Base-by-base conservation (phyloP, 2,113 vertebrate genomes). In the Apodemus speciosus region DNA sequence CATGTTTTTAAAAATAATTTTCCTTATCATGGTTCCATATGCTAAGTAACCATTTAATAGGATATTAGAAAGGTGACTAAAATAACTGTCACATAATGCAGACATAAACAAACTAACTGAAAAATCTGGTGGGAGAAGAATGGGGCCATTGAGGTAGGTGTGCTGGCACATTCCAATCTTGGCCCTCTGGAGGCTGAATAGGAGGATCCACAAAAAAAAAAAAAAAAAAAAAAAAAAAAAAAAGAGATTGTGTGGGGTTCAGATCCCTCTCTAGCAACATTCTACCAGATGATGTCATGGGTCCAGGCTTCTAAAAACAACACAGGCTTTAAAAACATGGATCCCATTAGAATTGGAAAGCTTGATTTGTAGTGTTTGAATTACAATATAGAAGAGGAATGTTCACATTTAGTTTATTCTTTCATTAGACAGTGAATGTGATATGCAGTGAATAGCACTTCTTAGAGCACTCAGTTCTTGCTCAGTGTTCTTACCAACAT, bases 371-470 rank as follows among this genome's bases (percentile, higher is more conserved):
- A 85, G 62, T 73, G 14, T 25, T 30, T 4, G n/a, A 6, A 73
- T 69, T 51, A 43, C 64, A 60, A 35, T 56, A 6, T n/a, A 88
- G 27, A 76, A 49, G 9, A n/a, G 9, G 15, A 46, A 91, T 8
- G 60, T 23, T 60, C n/a, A 58, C 8, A 0, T 0, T 21, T 38
- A 58, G 25, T 69, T 86, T 16, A 15, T 6, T 2, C 27, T 75
- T 91, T 58, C 18, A 73, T 40, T 38, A 38, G 35, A 46, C 13
- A 80, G 27, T 8, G 56, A 21, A 69, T 46, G 9, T 4, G 1
- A 18, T 13, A 2, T 46, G n/a, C 4, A 2, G 0, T 4, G 2
- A 18, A 18, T 9, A 40, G 40, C 51, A 6, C 43, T 8, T 13
- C 0, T 0, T 27, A 4, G 43, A 80, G 13, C 6, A 49, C 15